phyloP scores from a whole-genome alignment of 2,113 vertebrate species.

The Hydrolagus affinis region DNA sequence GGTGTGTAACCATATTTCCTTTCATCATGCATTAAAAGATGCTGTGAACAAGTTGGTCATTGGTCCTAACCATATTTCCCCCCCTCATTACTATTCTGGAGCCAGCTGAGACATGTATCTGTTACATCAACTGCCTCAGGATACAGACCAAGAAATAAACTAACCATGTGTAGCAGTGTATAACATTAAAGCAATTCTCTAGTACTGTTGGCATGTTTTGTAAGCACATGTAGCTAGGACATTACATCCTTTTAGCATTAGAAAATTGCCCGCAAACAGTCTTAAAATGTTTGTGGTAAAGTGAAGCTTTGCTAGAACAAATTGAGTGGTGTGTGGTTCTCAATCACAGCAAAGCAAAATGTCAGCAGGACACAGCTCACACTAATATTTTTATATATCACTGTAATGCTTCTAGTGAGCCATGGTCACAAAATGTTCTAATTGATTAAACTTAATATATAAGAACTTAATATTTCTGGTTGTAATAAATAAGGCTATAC shows the following conservation, averaged over 20 bases:
- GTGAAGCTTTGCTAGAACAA: background rate
- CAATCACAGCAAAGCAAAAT: too few relatives aligned
- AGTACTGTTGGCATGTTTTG: background rate
- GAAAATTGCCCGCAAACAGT: background rate
- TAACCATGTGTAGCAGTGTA: background rate
- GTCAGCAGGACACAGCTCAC: too few relatives aligned
- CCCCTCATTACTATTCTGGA: background rate
- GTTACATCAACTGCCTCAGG: background rate
- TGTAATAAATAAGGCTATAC: too few relatives aligned
- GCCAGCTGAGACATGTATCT: background rate
- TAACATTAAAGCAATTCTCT: background rate
- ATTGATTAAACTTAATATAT: too few relatives aligned
- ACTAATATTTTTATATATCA: too few relatives aligned
- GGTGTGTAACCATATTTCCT: background rate
- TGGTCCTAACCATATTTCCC: background rate
- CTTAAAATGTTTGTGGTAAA: background rate
- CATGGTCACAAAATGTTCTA: too few relatives aligned
- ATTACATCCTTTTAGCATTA: background rate
- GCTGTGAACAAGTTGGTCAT: too few relatives aligned
- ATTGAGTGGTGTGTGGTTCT: background rate
- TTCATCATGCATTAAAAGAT: background rate
- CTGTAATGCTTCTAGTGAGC: too few relatives aligned
- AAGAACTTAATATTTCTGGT: too few relatives aligned
- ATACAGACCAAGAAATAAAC: background rate
- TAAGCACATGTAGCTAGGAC: background rate